Percentiles rank a stretch among this genome's conserved stretches.
Evolutionary conservation across 2,888 invertebrate species (phyloP).

Genomic region (Trissolcus brochymenae): DNA sequence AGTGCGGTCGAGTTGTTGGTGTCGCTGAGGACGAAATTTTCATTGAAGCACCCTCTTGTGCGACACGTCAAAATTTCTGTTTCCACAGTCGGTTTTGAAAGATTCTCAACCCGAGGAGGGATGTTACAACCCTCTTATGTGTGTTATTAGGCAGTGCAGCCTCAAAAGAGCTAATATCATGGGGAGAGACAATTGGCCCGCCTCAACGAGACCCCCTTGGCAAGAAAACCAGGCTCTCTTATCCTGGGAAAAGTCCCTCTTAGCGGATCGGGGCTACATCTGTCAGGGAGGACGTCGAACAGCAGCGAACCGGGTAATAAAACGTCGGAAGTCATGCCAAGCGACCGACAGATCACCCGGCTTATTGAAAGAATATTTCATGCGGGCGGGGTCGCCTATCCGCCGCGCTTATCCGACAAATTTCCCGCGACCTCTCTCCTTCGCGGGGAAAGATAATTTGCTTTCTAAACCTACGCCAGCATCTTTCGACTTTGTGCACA

Average conservation of each 20-base stretch:
- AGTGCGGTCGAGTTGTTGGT: slow-evolving; percentile 33
- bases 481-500: slow-evolving; percentile 42
- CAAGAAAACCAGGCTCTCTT: slow-evolving; percentile 47
- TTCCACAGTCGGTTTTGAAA: slow-evolving; percentile 34
- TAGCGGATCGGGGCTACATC: slow-evolving; percentile 37
- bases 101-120: slow-evolving; percentile 44
- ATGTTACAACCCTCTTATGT: slow-evolving; percentile 59
- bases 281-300: slow-evolving; percentile 57
- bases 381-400: slow-evolving; percentile 69
- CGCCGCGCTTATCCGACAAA: slow-evolving; percentile 68
- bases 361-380: slow-evolving; percentile 76
- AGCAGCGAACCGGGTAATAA: slow-evolving; percentile 70
- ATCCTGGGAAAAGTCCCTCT: slow-evolving; percentile 41
- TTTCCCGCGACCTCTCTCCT: slow-evolving; percentile 66
- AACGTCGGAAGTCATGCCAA: slow-evolving; percentile 73
- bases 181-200: slow-evolving; percentile 66
- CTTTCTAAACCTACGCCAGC: slow-evolving; percentile 35
- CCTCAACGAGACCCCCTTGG: slow-evolving; percentile 50
- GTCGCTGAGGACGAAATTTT: slow-evolving; percentile 48
- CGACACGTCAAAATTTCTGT: slow-evolving; percentile 58
- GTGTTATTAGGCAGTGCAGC: slow-evolving; percentile 64
- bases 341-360: slow-evolving; percentile 73
- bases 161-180: slow-evolving; percentile 71
- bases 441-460: slow-evolving; percentile 61
- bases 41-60: slow-evolving; percentile 56